These are phyloP conservation scores for Muntiacus reevesi DNA, from an alignment of 2,113 vertebrate species.

Conservation along the genomic window DNA sequence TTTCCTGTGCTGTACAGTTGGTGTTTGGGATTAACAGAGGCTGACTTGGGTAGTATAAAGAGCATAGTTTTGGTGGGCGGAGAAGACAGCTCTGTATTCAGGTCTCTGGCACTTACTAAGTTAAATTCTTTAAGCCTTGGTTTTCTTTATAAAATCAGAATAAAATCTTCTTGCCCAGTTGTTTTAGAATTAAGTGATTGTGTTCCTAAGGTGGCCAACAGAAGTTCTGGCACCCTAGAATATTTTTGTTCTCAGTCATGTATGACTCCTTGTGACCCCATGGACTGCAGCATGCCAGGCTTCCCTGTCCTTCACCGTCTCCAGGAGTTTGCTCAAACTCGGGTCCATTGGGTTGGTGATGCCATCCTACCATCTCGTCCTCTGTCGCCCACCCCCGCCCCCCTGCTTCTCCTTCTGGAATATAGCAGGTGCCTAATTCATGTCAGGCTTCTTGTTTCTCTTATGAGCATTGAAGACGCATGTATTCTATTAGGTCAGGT, in stretches of 20 bases:
- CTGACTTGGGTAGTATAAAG: background rate
- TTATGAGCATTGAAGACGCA: background rate
- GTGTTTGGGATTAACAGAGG: background rate
- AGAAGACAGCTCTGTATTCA: background rate
- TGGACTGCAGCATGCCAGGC: background rate
- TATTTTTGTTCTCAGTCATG: background rate
- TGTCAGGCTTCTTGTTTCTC: background rate
- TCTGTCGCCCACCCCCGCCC: rapidly evolving
- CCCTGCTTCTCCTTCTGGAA: background rate
- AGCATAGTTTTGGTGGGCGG: background rate
- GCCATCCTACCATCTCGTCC: background rate
- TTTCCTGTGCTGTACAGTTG: background rate
- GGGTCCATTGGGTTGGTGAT: background rate
- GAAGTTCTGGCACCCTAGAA: background rate
- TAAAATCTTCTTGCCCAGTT: background rate
- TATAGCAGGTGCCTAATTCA: background rate
- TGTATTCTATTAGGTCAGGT: background rate
- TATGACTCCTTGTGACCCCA: background rate
- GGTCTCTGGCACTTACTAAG: background rate
- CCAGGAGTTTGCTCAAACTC: background rate
- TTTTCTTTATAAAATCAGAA: background rate
- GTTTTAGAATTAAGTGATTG: background rate
- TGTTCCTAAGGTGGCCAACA: background rate
- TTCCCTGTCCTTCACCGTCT: background rate
- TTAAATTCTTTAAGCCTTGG: background rate